phyloP scores from a whole-genome alignment of 2,797 vertebrate species.

The Mus caroli region DNA sequence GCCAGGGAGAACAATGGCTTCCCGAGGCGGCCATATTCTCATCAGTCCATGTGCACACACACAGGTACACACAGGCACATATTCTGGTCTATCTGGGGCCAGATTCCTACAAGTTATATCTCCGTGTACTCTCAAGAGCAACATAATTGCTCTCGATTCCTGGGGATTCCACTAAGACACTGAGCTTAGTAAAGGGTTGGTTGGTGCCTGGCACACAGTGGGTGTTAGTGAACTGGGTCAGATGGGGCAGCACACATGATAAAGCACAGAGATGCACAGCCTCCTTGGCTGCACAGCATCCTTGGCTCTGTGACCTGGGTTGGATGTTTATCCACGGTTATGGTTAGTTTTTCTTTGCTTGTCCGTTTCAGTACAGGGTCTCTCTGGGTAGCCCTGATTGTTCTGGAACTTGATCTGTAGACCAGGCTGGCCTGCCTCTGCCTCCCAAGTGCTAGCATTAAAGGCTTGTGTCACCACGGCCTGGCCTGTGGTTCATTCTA shows the following conservation, averaged over 20 bases:
- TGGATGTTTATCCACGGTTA: neutral
- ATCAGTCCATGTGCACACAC: neutral
- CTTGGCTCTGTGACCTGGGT: neutral
- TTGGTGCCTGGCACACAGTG: neutral
- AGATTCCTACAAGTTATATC: neutral
- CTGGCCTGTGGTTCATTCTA: neutral
- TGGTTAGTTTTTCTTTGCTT: neutral
- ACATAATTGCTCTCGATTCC: neutral
- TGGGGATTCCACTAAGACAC: neutral
- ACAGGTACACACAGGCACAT: neutral
- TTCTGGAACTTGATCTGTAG: neutral
- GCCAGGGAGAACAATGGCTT: neutral
- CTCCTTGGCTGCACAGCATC: neutral
- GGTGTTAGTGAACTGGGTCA: too few species aligned
- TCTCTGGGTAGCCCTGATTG: neutral
- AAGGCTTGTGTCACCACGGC: neutral
- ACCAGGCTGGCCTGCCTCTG: neutral
- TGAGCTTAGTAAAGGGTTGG: neutral
- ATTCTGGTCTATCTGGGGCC: neutral
- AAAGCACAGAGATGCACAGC: too few species aligned
- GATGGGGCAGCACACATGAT: neutral
- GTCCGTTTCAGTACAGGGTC: neutral
- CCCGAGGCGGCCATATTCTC: neutral
- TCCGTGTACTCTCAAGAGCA: neutral
- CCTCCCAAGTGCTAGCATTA: neutral